Base-by-base conservation (phyloP, 2,888 invertebrate genomes). In the Thereva nobilitata region DNA sequence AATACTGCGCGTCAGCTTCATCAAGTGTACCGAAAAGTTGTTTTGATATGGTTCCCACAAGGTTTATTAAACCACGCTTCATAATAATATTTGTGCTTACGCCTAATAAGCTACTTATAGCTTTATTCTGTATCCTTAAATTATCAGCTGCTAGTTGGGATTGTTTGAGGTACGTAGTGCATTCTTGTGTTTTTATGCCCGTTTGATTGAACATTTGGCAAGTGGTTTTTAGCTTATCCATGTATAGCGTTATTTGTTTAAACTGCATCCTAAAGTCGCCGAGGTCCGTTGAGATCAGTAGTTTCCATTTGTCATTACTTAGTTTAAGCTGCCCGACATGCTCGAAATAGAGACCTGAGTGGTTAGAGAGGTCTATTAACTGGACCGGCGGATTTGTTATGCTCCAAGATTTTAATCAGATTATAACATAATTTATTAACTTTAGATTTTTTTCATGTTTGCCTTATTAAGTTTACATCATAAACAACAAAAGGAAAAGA, bases 21-120 rank as follows among this genome's bases (percentile, higher is more conserved):
- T 50, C 50, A 1, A 50, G 34, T 4, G 50, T 50, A 34, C 50
- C 47, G 4, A 47, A 47, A 47, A 47, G 47, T 10, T 47, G 10
- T 47, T 47, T 47, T n/a, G 47, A 6, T 4, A 12, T 12, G 2
- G 47, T 47, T 9, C 47, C 47, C 5, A 47, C 47, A 47, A 47
- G n/a, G 47, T 47, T 47, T 47, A 47, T 10, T 10, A 47, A 10
- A 47, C 4, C 47, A 4, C 47, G n/a, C 12, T 47, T 47, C n/a
- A 5, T 3, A n/a, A 47, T 47, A 10, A 47, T 10, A n/a, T 47
- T 47, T n/a, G 47, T 10, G 12, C n/a, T 10, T 10, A 12, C 4
- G 5, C 1, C 47, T 10, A 47, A 2, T 12, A 47, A 10, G n/a
- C 7, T n/a, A 10, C 47, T 47, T 47, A 47, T 47, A 4, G 12